These are phyloP conservation scores for Drosophila rufa DNA, from an alignment of 1,140 invertebrate genomes.

Conservation along the genomic window DNA sequence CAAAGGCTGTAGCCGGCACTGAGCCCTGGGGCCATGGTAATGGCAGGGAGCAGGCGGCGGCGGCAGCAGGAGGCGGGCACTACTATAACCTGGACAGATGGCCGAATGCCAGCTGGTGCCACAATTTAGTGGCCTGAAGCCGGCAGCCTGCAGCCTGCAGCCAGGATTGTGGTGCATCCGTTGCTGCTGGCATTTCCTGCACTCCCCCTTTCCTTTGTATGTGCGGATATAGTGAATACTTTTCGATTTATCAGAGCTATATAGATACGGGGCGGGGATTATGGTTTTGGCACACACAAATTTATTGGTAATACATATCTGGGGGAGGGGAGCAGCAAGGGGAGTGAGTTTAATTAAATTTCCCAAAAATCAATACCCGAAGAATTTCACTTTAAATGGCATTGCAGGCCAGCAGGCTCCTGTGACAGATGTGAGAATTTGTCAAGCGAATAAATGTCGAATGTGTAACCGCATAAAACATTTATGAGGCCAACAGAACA, in stretches of 20 bases:
- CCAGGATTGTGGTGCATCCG: constrained; percentile 37
- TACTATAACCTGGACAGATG: constrained; percentile 37
- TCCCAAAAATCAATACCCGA: constrained; percentile 36
- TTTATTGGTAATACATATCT: constrained; percentile 31
- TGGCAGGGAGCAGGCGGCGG: background rate
- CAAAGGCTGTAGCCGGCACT: constrained; percentile 46
- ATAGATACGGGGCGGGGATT: constrained; percentile 39
- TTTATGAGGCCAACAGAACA: constrained; percentile 36
- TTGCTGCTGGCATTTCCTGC: constrained; percentile 16
- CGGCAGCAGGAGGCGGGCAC: constrained; percentile 4
- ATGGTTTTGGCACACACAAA: constrained; percentile 46
- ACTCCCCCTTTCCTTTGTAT: constrained; percentile 20
- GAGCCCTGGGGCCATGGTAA: constrained; percentile 11
- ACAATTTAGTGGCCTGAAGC: constrained; percentile 70
- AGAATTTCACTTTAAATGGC: constrained; percentile 19
- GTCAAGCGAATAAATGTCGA: constrained; percentile 29
- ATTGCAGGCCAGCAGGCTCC: background rate
- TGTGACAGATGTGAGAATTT: constrained; percentile 35
- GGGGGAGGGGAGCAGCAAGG: too few species aligned
- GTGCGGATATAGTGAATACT: constrained; percentile 4
- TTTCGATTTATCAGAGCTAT: constrained; percentile 42
- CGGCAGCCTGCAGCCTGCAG: constrained; percentile 42
- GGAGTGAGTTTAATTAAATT: constrained; percentile 37
- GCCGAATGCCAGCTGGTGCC: constrained; percentile 56
- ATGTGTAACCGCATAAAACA: constrained; percentile 45